These are phyloP conservation scores for Solenopsis fugax DNA, from an alignment of 1,140 invertebrate genomes.

Conservation along the genomic window DNA sequence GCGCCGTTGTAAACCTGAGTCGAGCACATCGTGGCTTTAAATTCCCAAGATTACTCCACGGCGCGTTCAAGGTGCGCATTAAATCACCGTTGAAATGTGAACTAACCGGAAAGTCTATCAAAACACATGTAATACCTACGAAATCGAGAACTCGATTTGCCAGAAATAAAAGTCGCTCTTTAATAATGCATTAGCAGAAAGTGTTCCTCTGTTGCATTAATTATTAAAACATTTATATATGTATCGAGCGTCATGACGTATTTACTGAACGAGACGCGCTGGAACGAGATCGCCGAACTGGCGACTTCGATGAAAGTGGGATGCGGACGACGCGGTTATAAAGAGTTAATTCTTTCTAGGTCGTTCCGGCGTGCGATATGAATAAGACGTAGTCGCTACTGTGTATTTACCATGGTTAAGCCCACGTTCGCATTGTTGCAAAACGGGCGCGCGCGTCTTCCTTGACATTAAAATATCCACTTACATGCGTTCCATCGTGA, in stretches of 20 bases:
- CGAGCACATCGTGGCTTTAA: background rate
- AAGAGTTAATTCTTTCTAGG: slow-evolving; percentile 67
- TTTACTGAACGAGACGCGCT: background rate
- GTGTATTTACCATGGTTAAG: slow-evolving; percentile 39
- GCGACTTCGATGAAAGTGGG: slow-evolving; percentile 3
- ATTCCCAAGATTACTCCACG: background rate
- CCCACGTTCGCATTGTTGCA: slow-evolving; percentile 75
- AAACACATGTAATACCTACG: background rate
- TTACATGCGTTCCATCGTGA: slow-evolving; percentile 71
- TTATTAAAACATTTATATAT: background rate
- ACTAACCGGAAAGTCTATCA: background rate
- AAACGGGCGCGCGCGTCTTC: slow-evolving; percentile 69
- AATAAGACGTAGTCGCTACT: slow-evolving; percentile 47
- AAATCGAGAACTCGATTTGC: background rate
- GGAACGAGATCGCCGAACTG: background rate
- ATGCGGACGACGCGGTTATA: slow-evolving; percentile 7
- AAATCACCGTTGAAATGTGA: background rate
- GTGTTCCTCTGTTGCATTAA: background rate
- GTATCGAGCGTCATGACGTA: background rate
- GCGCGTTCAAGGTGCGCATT: background rate
- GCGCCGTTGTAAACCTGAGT: background rate
- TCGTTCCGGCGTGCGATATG: slow-evolving; percentile 10
- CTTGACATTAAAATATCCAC: slow-evolving; percentile 75
- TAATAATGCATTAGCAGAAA: slow-evolving; percentile 3
- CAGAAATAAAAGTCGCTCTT: background rate